Evolutionary conservation across 2,113 vertebrate genomes (phyloP), one percentile per base, ranked within the genome.

Genomic region (Micromys minutus): DNA sequence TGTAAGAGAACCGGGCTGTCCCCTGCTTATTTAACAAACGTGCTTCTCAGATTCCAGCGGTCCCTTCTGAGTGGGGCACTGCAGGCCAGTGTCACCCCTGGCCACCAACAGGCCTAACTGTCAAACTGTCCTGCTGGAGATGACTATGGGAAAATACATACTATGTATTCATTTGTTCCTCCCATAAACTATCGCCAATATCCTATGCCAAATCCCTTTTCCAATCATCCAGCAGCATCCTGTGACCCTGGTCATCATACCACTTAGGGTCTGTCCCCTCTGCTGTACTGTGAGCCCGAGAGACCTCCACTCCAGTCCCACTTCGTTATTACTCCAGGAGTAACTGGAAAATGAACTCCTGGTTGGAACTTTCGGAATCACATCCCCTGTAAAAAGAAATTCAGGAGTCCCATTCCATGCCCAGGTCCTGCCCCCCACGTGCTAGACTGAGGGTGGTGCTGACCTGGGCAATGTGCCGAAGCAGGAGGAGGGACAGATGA

Each of bases 321-420:
- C 65, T 69, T 89, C 39, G 72, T 71, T 69, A 95, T 55, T 5
- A 57, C 34, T 89, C 34, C 75, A 74, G 69, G 87, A 89, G 39
- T 63, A 71, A 19, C 55, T 79, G 34, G 22, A 63, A 17, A 50
- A 79, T 57, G 9, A 80, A 80, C 3, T 91, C n/a, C 83, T 50
- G 21, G 47, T 52, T 91, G 39, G 88, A n/a, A 61, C 7, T 34
- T 91, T 26, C 52, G 90, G 42, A 39, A 84, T 72, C 65, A 34
- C 39, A 5, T 57, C 31, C 86, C 26, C 63, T 39, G n/a, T 63
- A 72, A 67, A 75, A 88, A 75, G 36, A 84, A 34, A 63, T 63
- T 47, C 67, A 84, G 34, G 21, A 59, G n/a, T 15, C 59, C 69
- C 59, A 72, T 16, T 26, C 16, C 71, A 34, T 0, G 45, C 4